phyloP scores from a whole-genome alignment of 2,113 vertebrate genomes.

The Pipra filicauda region DNA sequence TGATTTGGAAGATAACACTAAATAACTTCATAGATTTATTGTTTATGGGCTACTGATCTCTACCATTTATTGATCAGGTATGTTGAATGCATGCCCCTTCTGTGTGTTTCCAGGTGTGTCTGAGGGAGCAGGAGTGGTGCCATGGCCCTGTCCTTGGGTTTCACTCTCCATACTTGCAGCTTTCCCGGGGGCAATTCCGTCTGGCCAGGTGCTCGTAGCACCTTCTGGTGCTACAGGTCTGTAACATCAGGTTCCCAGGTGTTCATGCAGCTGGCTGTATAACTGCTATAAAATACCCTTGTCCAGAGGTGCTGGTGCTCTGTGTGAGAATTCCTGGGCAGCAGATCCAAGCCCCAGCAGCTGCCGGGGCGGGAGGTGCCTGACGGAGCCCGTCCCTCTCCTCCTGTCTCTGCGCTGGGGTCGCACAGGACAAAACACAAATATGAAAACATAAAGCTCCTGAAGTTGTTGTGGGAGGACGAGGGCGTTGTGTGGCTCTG shows the following conservation, averaged over 20 bases:
- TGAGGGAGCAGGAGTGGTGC: background rate
- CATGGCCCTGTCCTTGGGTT: rapidly evolving
- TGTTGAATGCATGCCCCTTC: background rate
- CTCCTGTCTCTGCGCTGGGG: rapidly evolving
- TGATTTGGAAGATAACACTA: background rate
- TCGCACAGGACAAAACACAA: rapidly evolving
- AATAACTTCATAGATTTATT: background rate
- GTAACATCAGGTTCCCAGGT: rapidly evolving
- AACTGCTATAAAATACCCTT: rapidly evolving
- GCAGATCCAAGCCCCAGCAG: background rate
- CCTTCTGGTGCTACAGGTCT: background rate
- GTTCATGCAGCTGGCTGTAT: background rate
- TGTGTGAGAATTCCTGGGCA: rapidly evolving
- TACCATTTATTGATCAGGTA: background rate
- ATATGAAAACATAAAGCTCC: background rate
- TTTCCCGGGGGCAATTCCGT: background rate
- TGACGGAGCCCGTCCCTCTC: background rate
- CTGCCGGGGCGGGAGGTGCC: rapidly evolving
- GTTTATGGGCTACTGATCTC: background rate
- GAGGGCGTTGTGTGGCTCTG: rapidly evolving
- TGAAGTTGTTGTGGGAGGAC: rapidly evolving
- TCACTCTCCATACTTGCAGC: rapidly evolving
- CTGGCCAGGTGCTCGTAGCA: rapidly evolving
- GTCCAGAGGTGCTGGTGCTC: rapidly evolving
- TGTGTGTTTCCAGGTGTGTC: background rate